Evolutionary conservation across 2,888 invertebrate genomes (phyloP), one percentile per base, ranked within the genome.

Genomic region (Actias luna): DNA sequence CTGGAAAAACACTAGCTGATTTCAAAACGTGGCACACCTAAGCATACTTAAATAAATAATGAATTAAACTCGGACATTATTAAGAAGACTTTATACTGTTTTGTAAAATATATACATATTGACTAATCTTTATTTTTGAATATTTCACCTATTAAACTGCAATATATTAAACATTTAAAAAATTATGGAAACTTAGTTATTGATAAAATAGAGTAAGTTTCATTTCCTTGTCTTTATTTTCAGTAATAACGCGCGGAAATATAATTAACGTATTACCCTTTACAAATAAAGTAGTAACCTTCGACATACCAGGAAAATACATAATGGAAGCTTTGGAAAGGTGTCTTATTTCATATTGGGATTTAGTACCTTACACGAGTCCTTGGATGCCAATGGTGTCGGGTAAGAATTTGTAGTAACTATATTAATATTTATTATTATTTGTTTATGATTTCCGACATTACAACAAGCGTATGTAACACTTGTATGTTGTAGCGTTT

Each of bases 261-360:
- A 67, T 97, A 22, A 89, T 96, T 8, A 94, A 94, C 29, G 92
- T 94, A 29, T 88, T 94, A 59, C 97, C 98, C 0, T 98, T 97
- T 75, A 93, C 94, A 60, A 97, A 97, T 77, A 94, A 93, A 4
- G 82, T 96, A 59, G 94, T 95, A 67, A 93, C 95, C 0, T 92
- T 95, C 16, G 94, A 94, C 68, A 77, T 97, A 29, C 82, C 91
- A 16, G 98, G 98, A 0, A 87, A 89, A 61, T 89, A 95, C 69
- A 78, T 98, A 4, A 66, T 93, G 50, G 93, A 94, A 59, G 93
- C 94, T 4, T 83, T 95, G 42, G 93, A 94, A 70, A 82, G 73
- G 27, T 87, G 92, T 5, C 84, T 93, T 0, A 75, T 72, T 0
- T 76, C 72, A 5, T 85, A 80, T 18, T 87, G 82, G 84, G 62